phyloP scores from a whole-genome alignment of 2,113 vertebrate species.

The Meleagris gallopavo region DNA sequence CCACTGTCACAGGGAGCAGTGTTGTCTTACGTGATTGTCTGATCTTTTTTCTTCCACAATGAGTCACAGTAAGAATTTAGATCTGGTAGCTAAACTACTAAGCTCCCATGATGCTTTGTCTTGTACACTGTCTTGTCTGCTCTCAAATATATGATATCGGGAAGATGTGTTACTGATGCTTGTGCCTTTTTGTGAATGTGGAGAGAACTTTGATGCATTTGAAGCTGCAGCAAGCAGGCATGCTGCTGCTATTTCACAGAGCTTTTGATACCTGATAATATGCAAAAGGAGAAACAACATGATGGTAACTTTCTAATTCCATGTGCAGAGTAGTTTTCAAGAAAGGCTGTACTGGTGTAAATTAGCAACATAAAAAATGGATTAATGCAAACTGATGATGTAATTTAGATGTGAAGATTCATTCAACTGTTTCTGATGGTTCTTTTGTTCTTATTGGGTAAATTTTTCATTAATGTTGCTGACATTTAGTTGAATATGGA shows the following conservation, averaged over 20 bases:
- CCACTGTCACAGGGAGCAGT: fast-evolving
- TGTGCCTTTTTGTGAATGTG: neutral
- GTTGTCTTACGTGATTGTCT: neutral
- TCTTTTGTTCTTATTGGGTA: neutral
- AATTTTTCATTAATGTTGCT: neutral
- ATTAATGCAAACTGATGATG: fast-evolving
- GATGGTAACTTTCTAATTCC: neutral
- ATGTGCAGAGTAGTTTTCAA: neutral
- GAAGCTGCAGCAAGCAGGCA: neutral
- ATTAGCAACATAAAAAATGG: neutral
- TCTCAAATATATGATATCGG: neutral
- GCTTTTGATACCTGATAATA: neutral
- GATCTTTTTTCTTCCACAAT: neutral
- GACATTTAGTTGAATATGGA: neutral
- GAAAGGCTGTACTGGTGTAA: neutral
- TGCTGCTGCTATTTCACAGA: neutral
- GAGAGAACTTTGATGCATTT: neutral
- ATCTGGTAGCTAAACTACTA: neutral
- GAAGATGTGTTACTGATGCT: neutral
- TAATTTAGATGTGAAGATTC: neutral
- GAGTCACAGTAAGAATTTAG: fast-evolving
- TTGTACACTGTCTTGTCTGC: neutral
- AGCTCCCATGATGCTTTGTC: fast-evolving
- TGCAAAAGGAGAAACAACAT: neutral
- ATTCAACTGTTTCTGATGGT: neutral